These are phyloP conservation scores for Uloborus plumipes DNA, from an alignment of 2,888 invertebrate genomes.

Conservation along the genomic window DNA sequence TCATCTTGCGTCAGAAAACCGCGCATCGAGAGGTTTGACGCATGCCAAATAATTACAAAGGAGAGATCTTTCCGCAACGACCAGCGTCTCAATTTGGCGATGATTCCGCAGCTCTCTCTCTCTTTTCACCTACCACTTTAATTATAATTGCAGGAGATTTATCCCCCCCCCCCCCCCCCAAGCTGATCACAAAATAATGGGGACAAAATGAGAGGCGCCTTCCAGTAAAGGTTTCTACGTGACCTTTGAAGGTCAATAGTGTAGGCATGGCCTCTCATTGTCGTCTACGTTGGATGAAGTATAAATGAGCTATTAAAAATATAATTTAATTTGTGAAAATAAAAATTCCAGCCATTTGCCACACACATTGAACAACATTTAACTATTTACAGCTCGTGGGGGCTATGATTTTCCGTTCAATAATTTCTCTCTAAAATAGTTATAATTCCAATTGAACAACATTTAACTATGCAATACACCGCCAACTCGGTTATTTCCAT, in stretches of 20 bases:
- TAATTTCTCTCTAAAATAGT: too few relatives aligned
- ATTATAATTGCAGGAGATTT: conserved; percentile 48
- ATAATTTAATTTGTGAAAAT: too few relatives aligned
- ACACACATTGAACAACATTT: too few relatives aligned
- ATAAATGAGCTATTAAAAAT: too few relatives aligned
- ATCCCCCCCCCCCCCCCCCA: not conserved
- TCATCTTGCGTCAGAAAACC: conserved; percentile 19
- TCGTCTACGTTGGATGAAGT: not conserved
- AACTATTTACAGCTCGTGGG: too few relatives aligned
- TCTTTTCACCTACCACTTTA: conserved; percentile 22
- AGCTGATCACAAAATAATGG: conserved; percentile 13
- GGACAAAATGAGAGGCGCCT: conserved; percentile 7
- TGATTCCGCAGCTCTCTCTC: not conserved
- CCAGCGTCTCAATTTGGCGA: conserved; percentile 18
- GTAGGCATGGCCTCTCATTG: conserved; percentile 10
- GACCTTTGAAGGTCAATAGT: conserved; percentile 41
- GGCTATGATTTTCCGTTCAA: too few relatives aligned
- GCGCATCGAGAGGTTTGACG: conserved; percentile 22
- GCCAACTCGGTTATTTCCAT: too few relatives aligned
- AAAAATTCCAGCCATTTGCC: too few relatives aligned
- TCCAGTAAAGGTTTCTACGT: not conserved
- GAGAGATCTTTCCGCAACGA: not conserved
- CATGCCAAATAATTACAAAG: conserved; percentile 26
- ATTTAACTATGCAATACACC: too few relatives aligned
- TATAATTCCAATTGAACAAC: too few relatives aligned